Conservation (phyloP, 2,888 invertebrate genomes). For the Rhabditophanes sp. region DNA sequence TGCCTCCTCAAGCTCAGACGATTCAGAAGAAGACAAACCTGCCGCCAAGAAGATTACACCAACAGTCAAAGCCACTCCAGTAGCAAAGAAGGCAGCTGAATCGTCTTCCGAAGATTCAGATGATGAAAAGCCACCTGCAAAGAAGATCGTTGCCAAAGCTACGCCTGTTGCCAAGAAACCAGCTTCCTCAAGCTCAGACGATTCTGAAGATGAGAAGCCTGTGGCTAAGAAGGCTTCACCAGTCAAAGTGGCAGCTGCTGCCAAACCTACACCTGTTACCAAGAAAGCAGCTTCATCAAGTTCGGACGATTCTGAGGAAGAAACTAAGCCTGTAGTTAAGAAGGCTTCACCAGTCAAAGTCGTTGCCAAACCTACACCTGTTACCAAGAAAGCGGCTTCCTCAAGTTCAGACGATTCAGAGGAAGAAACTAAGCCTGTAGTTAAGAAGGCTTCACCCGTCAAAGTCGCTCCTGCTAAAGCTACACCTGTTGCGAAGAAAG, state of each 20-base stretch:
- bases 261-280: conserved; percentile 5
- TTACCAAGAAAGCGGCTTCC: conserved; percentile 11
- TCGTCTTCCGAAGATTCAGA: too few relatives aligned
- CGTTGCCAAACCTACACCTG: neutral
- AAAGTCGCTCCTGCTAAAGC: neutral
- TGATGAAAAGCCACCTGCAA: too few relatives aligned
- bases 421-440: conserved; percentile 10
- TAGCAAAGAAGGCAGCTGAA: conserved; percentile 1
- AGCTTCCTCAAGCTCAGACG: conserved; percentile 1
- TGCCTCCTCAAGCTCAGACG: too few relatives aligned
- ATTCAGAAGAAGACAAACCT: too few relatives aligned
- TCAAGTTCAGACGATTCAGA: conserved; percentile 13
- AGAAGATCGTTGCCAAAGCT: too few relatives aligned
- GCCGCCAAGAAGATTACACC: too few relatives aligned
- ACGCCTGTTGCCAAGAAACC: neutral
- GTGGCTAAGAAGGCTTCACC: conserved; percentile 8
- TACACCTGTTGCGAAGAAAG: too few relatives aligned
- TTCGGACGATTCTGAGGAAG: conserved; percentile 9
- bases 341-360: conserved; percentile 5
- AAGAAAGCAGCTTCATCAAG: conserved; percentile 7
- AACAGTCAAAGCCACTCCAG: neutral
- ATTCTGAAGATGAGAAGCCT: conserved; percentile 5
- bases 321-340: conserved; percentile 10
- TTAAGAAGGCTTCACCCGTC: neutral
- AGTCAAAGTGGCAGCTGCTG: conserved; percentile 6